Percentiles rank a stretch among this genome's conserved stretches.
Evolutionary conservation across 2,797 vertebrate genomes (phyloP).

Genomic region (Macropus fuliginosus): DNA sequence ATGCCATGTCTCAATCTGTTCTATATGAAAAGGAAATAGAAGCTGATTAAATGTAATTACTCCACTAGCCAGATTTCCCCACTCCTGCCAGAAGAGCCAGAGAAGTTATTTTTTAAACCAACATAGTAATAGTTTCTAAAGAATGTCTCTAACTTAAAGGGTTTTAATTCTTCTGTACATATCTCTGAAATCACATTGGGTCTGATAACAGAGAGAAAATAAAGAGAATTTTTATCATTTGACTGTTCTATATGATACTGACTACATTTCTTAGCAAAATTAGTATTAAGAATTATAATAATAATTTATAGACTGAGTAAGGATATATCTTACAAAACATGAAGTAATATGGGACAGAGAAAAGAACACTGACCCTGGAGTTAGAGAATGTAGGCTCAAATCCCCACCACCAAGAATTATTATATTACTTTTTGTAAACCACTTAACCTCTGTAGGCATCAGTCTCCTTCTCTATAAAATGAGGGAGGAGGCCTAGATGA

Average conservation of each 20-base stretch:
- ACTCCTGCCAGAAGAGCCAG: slow-evolving; percentile 18
- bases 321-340: background rate
- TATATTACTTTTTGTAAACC: background rate
- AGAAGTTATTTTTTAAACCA: background rate
- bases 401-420: background rate
- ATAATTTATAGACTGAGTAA: background rate
- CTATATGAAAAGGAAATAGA: background rate
- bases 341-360: background rate
- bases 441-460: background rate
- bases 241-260: background rate
- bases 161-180: background rate
- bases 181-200: background rate
- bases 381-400: background rate
- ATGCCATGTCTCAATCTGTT: background rate
- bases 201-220: background rate
- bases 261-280: background rate
- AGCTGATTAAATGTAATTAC: background rate
- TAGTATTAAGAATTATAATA: background rate
- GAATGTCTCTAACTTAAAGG: background rate
- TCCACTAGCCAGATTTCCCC: background rate
- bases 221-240: background rate
- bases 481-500: background rate
- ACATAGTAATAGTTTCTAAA: background rate
- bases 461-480: background rate
- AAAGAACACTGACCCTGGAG: background rate